Percentiles rank a stretch among this genome's conserved stretches.
phyloP scores from a whole-genome alignment of 1,140 invertebrate species.

The Microplitis mediator region DNA sequence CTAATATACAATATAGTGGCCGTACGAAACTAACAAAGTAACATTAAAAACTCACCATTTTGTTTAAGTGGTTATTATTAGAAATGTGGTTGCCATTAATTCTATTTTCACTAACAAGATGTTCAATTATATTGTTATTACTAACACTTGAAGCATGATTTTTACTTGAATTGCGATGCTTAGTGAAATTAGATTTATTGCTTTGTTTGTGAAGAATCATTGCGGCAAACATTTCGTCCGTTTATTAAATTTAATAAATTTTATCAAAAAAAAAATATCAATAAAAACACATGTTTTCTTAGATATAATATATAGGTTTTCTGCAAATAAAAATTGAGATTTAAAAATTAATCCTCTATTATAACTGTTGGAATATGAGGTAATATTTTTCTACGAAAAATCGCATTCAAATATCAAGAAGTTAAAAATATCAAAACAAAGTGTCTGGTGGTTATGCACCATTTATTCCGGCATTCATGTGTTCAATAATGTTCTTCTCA shows the following conservation, averaged over 20 bases:
- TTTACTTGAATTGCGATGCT: conserved; percentile 30
- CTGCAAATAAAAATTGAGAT: too few relatives aligned
- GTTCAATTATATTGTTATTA: conserved; percentile 50
- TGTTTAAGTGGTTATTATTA: conserved; percentile 30
- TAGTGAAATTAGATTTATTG: conserved; percentile 41
- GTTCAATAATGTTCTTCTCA: background rate
- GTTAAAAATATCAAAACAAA: too few relatives aligned
- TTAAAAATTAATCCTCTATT: too few relatives aligned
- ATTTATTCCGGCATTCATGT: background rate
- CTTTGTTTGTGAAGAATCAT: conserved; percentile 59
- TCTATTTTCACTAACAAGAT: conserved; percentile 33
- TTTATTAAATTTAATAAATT: background rate
- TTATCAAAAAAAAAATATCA: background rate
- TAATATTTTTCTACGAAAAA: too few relatives aligned
- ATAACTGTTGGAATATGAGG: too few relatives aligned
- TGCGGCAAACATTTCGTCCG: conserved; percentile 54
- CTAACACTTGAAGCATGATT: conserved; percentile 47
- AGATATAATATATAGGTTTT: too few relatives aligned
- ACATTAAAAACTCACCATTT: conserved; percentile 49
- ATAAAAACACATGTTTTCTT: background rate
- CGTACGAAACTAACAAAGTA: background rate
- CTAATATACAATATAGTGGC: background rate
- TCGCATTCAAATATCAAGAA: too few relatives aligned
- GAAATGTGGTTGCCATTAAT: conserved; percentile 34
- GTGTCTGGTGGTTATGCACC: background rate